A percentile compares a stretch with the other conserved stretches of the same genome.
These are phyloP conservation scores for Perdita meconis DNA, from an alignment of 2,888 invertebrate genomes.

Conservation along the genomic window DNA sequence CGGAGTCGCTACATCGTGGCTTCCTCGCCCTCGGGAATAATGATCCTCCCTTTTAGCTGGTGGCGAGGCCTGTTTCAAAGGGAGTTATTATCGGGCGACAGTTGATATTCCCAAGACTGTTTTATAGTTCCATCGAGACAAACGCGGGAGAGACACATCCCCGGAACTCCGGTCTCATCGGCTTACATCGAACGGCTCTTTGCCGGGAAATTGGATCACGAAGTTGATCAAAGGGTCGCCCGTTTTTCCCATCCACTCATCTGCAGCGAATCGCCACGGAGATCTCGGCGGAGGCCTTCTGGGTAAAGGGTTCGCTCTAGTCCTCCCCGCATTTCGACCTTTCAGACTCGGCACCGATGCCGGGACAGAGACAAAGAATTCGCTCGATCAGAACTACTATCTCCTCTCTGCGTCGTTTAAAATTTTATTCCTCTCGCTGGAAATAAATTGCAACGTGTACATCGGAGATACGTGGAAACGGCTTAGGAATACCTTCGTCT, in stretches of 20 bases:
- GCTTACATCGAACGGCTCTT: slow-evolving; percentile 54
- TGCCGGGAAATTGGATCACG: slow-evolving; percentile 54
- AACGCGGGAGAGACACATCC: slow-evolving; percentile 29
- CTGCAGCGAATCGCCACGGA: slow-evolving; percentile 35
- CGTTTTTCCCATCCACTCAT: slow-evolving; percentile 49
- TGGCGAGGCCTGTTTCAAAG: slow-evolving; percentile 27
- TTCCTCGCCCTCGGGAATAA: slow-evolving; percentile 29
- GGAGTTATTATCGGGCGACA: slow-evolving; percentile 49
- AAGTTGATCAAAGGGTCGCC: slow-evolving; percentile 53
- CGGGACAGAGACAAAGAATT: not conserved
- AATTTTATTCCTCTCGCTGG: not conserved
- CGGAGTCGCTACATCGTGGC: not conserved
- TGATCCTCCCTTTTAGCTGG: slow-evolving; percentile 29
- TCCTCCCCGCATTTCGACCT: slow-evolving; percentile 2
- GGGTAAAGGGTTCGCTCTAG: slow-evolving; percentile 40
- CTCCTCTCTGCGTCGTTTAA: not conserved
- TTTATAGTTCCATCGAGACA: slow-evolving; percentile 46
- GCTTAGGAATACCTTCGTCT: not conserved
- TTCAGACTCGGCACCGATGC: slow-evolving; percentile 4
- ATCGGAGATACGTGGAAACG: too few relatives aligned
- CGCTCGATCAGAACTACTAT: not conserved
- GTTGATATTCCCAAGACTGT: slow-evolving; percentile 48
- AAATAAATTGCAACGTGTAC: too few relatives aligned
- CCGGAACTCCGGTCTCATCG: slow-evolving; percentile 32
- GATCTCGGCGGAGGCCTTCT: slow-evolving; percentile 18